phyloP scores from a whole-genome alignment of 2,797 vertebrate species.

The Premnoplex brunnescens region DNA sequence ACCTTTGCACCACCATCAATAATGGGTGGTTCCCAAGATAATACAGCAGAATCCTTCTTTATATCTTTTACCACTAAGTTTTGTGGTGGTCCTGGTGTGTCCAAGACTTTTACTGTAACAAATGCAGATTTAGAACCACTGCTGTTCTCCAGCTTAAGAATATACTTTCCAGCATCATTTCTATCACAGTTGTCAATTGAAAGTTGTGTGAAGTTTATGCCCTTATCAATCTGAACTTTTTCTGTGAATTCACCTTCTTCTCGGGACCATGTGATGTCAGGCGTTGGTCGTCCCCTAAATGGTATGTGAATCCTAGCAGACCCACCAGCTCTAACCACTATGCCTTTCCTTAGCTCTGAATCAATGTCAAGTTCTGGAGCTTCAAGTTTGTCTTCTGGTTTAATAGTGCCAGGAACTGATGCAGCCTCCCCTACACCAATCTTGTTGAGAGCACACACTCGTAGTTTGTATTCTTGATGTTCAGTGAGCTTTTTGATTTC shows the following conservation, averaged over 20 bases:
- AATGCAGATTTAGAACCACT: slow-evolving; percentile 92
- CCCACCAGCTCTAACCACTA: slow-evolving; percentile 90
- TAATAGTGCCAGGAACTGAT: slow-evolving; percentile 86
- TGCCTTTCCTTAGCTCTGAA: slow-evolving; percentile 95
- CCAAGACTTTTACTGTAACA: slow-evolving; percentile 93
- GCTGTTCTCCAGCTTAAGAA: slow-evolving; percentile 89
- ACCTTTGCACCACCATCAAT: slow-evolving; percentile 95
- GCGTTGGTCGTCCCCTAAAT: slow-evolving; percentile 93
- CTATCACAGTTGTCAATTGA: slow-evolving; percentile 96
- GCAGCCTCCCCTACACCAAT: slow-evolving; percentile 92
- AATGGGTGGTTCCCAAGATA: slow-evolving; percentile 92
- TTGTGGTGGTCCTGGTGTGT: slow-evolving; percentile 91
- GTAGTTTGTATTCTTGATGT: slow-evolving; percentile 93
- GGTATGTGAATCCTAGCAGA: slow-evolving; percentile 92
- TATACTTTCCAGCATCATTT: slow-evolving; percentile 95
- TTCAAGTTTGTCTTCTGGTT: slow-evolving; percentile 93
- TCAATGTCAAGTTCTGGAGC: slow-evolving; percentile 92
- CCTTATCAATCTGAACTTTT: slow-evolving; percentile 90
- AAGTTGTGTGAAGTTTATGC: slow-evolving; percentile 88
- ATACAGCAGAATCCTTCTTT: slow-evolving; percentile 87
- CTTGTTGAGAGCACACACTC: slow-evolving; percentile 96
- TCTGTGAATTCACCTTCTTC: slow-evolving; percentile 91
- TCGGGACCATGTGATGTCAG: slow-evolving; percentile 93
- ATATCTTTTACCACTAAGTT: slow-evolving; percentile 91
- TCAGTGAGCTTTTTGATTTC: slow-evolving; percentile 93